A percentile compares a stretch with the other conserved stretches of the same genome.
phyloP scores from a whole-genome alignment of 2,797 vertebrate species.

The Melanotaenia parkinsoni region DNA sequence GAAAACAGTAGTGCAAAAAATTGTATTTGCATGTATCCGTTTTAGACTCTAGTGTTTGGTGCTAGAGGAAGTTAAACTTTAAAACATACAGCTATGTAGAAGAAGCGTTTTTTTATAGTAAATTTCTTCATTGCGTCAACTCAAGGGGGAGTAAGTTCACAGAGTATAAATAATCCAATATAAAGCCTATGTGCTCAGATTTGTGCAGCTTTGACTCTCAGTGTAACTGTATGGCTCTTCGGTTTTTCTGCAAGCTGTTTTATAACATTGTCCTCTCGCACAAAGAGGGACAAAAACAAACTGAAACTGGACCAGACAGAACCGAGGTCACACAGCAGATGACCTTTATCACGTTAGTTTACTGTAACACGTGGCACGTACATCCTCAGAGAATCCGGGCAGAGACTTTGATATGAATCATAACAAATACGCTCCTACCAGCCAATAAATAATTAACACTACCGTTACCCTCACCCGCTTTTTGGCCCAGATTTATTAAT shows the following conservation, averaged over 20 bases:
- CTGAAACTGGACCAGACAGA: constrained; percentile 38
- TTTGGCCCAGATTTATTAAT: constrained; percentile 64
- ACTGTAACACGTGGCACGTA: constrained; percentile 32
- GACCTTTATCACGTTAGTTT: constrained; percentile 42
- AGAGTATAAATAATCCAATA: constrained; percentile 2
- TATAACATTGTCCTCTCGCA: too few species aligned
- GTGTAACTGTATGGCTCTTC: background rate
- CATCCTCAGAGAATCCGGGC: constrained; percentile 20
- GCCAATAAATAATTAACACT: constrained; percentile 77
- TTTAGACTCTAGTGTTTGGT: constrained; percentile 39
- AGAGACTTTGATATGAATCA: constrained; percentile 39
- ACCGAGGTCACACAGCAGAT: constrained; percentile 19
- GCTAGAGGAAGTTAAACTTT: constrained; percentile 73
- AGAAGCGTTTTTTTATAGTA: constrained; percentile 37
- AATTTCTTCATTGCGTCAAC: constrained; percentile 59
- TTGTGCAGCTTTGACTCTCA: background rate
- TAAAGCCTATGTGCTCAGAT: background rate
- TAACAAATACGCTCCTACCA: constrained; percentile 44
- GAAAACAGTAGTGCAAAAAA: constrained; percentile 40
- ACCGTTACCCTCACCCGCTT: constrained; percentile 66
- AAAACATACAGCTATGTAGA: constrained; percentile 61
- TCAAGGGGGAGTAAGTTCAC: constrained; percentile 17
- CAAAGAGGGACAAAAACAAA: constrained; percentile 36
- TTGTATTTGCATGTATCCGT: constrained; percentile 27
- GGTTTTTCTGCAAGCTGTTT: background rate